Base-by-base conservation (phyloP, 2,888 invertebrate species). In the Argyresthia goedartella region DNA sequence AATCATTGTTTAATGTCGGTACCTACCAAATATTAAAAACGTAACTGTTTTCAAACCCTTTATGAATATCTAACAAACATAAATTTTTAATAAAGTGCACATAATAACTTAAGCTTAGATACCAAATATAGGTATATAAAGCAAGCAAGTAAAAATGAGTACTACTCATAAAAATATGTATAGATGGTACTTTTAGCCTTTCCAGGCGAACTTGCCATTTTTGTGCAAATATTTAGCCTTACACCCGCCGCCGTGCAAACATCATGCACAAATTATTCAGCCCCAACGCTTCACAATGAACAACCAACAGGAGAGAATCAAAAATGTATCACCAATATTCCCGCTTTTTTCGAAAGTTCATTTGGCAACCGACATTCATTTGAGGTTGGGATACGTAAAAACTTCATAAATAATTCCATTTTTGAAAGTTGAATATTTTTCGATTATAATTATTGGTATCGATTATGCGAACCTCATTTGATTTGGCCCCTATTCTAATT, bases 261-360 rank as follows among this genome's bases (percentile, higher is more conserved):
- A 68, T 60, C 60, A 70, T 72, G 68, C 69, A 65, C 66, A 70
- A 41, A 76, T 78, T 74, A 77, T 63, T 66, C 70, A 51, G 71
- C 67, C 60, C 71, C 71, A 67, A 81, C 82, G 79, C 85, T 75
- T 81, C 74, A 64, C 68, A 66, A 59, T 59, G 68, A 63, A 81
- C 77, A 76, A 76, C 71, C 75, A 82, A 80, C 78, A 74, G 58
- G 57, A 66, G 56, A 52, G 53, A 55, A 76, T 86, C 63, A 80
- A 81, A 75, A 60, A 85, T 86, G 81, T 79, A 84, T 69, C 64
- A 25, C 62, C 72, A 66, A 66, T 53, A 41, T 46, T 69, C 60
- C 66, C 67, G 54, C 69, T 69, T 73, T 73, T 49, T 34, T 42
- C 13, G 43, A 42, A 44, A 35, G 14, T n/a, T 45, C 25, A 9